A percentile compares a stretch with the other conserved stretches of the same genome.
These are phyloP conservation scores for Ditula angustiorana DNA, from an alignment of 2,888 invertebrate genomes.

Conservation along the genomic window DNA sequence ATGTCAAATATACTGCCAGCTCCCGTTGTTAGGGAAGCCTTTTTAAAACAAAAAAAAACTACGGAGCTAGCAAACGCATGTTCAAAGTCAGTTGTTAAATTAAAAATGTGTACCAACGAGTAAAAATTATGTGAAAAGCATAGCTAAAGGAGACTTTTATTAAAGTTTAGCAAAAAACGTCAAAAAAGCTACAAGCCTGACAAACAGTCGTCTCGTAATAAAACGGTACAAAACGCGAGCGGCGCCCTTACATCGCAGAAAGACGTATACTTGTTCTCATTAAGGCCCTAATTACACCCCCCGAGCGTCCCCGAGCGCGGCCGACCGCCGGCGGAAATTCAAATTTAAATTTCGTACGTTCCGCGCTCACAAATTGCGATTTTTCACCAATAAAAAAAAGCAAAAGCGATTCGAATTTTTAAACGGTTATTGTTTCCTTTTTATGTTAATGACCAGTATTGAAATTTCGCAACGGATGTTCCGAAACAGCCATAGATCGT, in stretches of 20 bases:
- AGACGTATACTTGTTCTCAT: constrained; percentile 73
- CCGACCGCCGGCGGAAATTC: constrained; percentile 73
- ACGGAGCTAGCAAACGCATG: constrained; percentile 11
- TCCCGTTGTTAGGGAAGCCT: not conserved
- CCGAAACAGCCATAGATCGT: constrained; percentile 67
- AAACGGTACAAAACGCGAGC: constrained; percentile 66
- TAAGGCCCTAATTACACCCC: constrained; percentile 77
- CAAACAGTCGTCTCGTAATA: constrained; percentile 68
- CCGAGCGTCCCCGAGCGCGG: constrained; percentile 45
- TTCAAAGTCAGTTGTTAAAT: constrained; percentile 17
- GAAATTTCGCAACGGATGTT: constrained; percentile 75
- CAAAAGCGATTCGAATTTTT: constrained; percentile 76
- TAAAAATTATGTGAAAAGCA: constrained; percentile 34
- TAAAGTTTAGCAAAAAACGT: constrained; percentile 39
- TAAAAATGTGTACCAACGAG: constrained; percentile 21
- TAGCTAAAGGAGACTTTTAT: constrained; percentile 35
- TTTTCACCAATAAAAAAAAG: constrained; percentile 78
- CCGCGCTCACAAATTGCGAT: constrained; percentile 74
- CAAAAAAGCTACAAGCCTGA: constrained; percentile 45
- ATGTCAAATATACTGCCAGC: not conserved
- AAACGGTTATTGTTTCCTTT: constrained; percentile 84
- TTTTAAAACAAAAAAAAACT: constrained; percentile 6
- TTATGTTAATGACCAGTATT: constrained; percentile 82
- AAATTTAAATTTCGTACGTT: constrained; percentile 78
- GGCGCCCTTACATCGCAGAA: constrained; percentile 58